Conservation (phyloP, 2,888 invertebrate species). For the Phyllotreta striolata region DNA sequence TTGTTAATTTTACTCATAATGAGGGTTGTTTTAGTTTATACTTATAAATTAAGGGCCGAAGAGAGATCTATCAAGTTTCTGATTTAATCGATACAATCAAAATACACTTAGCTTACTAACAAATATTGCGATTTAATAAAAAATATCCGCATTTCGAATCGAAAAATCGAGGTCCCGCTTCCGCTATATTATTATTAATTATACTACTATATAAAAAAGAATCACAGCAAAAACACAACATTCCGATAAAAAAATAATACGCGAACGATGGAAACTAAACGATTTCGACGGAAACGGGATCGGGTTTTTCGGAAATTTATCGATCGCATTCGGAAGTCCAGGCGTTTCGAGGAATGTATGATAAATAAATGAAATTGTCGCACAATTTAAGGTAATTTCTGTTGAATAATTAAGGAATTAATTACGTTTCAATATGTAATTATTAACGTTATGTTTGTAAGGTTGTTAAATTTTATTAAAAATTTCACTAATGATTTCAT, state of each 20-base stretch:
- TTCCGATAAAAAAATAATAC: slow-evolving; percentile 29
- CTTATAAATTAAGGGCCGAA: background rate
- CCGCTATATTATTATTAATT: no score
- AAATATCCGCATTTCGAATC: slow-evolving; percentile 50
- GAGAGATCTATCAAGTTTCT: slow-evolving; percentile 12
- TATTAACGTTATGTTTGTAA: no score
- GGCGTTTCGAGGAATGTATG: no score
- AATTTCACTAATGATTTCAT: no score
- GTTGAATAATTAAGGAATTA: no score
- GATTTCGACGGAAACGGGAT: no score
- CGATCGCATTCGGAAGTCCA: no score
- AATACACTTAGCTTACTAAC: slow-evolving; percentile 60
- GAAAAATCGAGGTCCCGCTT: slow-evolving; percentile 22
- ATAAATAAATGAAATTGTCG: no score
- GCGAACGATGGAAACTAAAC: slow-evolving; percentile 7
- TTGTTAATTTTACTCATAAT: background rate
- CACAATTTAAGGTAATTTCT: no score
- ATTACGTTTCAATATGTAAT: no score
- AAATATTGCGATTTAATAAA: slow-evolving; percentile 59
- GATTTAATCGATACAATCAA: slow-evolving; percentile 56
- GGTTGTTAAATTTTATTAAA: no score
- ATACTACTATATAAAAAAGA: slow-evolving; percentile 21
- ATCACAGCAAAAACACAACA: slow-evolving; percentile 40
- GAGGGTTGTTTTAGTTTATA: background rate
- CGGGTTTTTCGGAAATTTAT: no score